These are phyloP conservation scores for Spicauda simplicius DNA, from an alignment of 2,888 invertebrate species.

Conservation along the genomic window DNA sequence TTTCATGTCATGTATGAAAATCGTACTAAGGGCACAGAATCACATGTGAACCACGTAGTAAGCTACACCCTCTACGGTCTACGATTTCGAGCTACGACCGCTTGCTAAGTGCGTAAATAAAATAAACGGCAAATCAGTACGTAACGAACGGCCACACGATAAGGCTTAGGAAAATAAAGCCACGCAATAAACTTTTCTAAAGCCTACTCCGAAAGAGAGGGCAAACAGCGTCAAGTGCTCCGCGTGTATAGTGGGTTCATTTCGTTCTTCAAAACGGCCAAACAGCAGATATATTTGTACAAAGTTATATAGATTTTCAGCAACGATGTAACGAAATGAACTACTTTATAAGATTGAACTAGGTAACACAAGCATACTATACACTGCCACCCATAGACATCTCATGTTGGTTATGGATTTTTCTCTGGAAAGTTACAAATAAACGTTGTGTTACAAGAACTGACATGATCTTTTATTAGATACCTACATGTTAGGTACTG, in stretches of 20 bases:
- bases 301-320: slow-evolving; percentile 8
- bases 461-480: no score
- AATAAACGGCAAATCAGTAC: slow-evolving; percentile 18
- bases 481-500: no score
- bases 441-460: no score
- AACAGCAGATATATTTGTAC: neutral
- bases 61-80: neutral
- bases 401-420: no score
- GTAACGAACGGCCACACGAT: slow-evolving; percentile 25
- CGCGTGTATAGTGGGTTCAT: slow-evolving; percentile 29
- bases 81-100: neutral
- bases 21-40: no score
- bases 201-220: slow-evolving; percentile 28
- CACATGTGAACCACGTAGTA: no score
- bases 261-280: slow-evolving; percentile 22
- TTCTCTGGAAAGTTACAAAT: no score
- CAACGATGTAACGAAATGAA: neutral
- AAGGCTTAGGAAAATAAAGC: slow-evolving; percentile 28
- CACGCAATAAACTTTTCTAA: slow-evolving; percentile 30
- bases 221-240: slow-evolving; percentile 25
- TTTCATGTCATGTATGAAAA: no score
- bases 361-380: no score
- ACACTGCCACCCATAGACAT: no score
- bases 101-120: slow-evolving; percentile 6
- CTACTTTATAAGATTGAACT: no score